These are phyloP conservation scores for Gobius niger DNA, from an alignment of 2,113 vertebrate species.

Conservation along the genomic window DNA sequence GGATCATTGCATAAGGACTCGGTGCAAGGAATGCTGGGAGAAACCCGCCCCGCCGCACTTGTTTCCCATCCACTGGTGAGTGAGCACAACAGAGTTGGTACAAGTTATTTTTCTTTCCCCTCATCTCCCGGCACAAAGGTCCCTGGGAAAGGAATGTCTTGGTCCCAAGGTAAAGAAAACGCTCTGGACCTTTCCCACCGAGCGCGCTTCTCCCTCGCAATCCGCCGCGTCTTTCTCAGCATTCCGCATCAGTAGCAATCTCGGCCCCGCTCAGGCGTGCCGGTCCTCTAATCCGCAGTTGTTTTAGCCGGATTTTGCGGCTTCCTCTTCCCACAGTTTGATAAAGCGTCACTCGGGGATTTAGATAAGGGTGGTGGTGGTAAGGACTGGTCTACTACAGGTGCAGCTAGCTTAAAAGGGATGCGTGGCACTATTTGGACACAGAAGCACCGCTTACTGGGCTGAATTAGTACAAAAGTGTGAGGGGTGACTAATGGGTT, in stretches of 20 bases:
- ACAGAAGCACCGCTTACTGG: background rate
- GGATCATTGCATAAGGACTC: constrained; percentile 26
- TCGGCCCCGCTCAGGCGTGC: constrained; percentile 75
- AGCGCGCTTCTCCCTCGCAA: constrained; percentile 73
- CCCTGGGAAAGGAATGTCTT: constrained; percentile 86
- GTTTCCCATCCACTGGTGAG: constrained; percentile 66
- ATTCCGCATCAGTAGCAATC: constrained; percentile 84
- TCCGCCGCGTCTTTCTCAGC: constrained; percentile 81
- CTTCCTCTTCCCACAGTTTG: constrained; percentile 86
- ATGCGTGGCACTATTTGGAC: constrained; percentile 30
- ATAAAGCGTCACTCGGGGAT: constrained; percentile 75
- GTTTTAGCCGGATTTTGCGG: constrained; percentile 82
- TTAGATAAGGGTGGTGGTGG: constrained; percentile 71
- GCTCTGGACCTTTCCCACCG: constrained; percentile 77
- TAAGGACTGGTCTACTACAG: constrained; percentile 68
- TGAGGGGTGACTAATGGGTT: constrained; percentile 19
- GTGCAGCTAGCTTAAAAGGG: constrained; percentile 68
- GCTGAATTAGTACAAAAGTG: background rate
- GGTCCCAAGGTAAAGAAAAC: constrained; percentile 83
- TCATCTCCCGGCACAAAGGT: constrained; percentile 76
- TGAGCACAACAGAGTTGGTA: constrained; percentile 70
- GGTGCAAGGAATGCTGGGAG: constrained; percentile 50
- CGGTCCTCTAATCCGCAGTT: constrained; percentile 81
- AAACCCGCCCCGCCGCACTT: constrained; percentile 43
- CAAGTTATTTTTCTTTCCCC: constrained; percentile 76